Conservation (phyloP, 1,140 invertebrate genomes). For the Hydropsyche tenuis region DNA sequence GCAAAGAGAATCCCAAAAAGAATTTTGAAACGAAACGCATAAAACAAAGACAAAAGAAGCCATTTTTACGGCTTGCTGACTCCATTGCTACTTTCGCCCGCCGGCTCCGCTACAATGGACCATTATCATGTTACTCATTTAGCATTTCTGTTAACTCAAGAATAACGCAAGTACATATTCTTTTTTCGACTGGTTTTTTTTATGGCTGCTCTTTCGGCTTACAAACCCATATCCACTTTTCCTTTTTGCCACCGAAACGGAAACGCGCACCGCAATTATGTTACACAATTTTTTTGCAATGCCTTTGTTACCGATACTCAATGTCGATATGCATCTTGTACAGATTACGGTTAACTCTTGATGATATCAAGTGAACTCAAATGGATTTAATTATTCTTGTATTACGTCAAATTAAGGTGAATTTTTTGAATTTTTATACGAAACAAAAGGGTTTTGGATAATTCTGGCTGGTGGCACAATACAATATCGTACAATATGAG, state of each 20-base stretch:
- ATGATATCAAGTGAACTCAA: too few relatives aligned
- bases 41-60: slow-evolving; percentile 27
- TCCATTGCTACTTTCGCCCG: slow-evolving; percentile 26
- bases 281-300: background rate
- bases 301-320: too few relatives aligned
- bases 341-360: too few relatives aligned
- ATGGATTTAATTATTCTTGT: too few relatives aligned
- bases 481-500: background rate
- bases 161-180: background rate
- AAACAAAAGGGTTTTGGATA: slow-evolving; percentile 4
- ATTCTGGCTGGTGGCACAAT: background rate
- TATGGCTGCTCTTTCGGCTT: background rate
- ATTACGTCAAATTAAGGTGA: too few relatives aligned
- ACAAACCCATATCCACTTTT: background rate
- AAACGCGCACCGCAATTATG: background rate
- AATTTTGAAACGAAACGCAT: too few relatives aligned
- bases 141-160: slow-evolving; percentile 23
- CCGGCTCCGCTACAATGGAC: slow-evolving; percentile 21
- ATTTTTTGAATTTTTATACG: too few relatives aligned
- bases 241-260: slow-evolving; percentile 4
- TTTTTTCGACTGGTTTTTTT: background rate
- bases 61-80: slow-evolving; percentile 26
- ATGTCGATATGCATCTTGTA: too few relatives aligned
- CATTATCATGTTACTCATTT: slow-evolving; percentile 33
- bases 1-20: too few relatives aligned